These are phyloP conservation scores for Diplodus puntazzo DNA, from an alignment of 2,797 vertebrate genomes.

Conservation along the genomic window DNA sequence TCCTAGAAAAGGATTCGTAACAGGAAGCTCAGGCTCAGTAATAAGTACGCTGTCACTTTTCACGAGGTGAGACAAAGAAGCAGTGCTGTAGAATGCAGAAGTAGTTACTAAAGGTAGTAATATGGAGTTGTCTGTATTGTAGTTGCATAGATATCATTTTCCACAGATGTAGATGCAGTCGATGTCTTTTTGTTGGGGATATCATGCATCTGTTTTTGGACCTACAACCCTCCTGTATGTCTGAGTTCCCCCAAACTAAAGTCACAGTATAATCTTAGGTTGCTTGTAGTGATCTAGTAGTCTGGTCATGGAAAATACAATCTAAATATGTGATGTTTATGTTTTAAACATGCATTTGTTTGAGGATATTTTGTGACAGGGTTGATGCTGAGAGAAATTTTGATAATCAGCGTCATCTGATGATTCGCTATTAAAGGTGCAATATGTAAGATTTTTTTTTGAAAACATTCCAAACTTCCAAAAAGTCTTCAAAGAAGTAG, in stretches of 20 bases:
- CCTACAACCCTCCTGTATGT: constrained; percentile 3
- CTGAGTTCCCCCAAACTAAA: background rate
- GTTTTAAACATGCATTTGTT: background rate
- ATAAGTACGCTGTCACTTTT: constrained; percentile 84
- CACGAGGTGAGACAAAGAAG: constrained; percentile 84
- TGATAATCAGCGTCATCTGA: background rate
- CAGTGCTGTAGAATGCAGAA: constrained; percentile 25
- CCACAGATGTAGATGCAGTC: background rate
- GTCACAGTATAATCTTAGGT: background rate
- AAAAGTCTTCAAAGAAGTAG: no score
- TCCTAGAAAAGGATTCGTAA: constrained; percentile 85
- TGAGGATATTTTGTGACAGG: background rate
- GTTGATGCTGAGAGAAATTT: background rate
- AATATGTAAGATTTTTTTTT: no score
- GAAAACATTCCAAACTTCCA: no score
- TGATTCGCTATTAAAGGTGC: background rate
- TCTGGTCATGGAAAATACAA: background rate
- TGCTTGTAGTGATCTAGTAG: background rate
- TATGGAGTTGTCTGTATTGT: constrained; percentile 24
- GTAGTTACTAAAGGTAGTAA: constrained; percentile 20
- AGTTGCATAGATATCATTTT: constrained; percentile 4
- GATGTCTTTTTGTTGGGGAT: background rate
- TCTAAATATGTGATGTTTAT: background rate
- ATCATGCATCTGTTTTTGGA: background rate
- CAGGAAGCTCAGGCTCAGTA: constrained; percentile 82